These are phyloP conservation scores for Metopolophium dirhodum DNA, from an alignment of 1,140 invertebrate species.

Conservation along the genomic window DNA sequence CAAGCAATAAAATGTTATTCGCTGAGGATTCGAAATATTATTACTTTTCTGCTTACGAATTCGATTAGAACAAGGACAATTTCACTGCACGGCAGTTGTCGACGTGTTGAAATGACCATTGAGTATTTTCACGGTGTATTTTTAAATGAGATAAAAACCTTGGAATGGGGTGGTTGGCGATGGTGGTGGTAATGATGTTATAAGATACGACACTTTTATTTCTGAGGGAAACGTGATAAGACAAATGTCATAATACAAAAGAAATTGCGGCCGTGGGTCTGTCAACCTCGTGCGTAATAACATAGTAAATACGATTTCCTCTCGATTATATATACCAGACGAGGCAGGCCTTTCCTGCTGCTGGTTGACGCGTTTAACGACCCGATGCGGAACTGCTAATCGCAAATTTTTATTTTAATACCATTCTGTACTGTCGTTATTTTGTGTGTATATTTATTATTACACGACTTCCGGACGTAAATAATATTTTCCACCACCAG, in stretches of 20 bases:
- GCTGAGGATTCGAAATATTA: not conserved
- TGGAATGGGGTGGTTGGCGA: not conserved
- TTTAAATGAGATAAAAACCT: not conserved
- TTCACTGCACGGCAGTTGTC: not conserved
- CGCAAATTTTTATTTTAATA: conserved; percentile 18
- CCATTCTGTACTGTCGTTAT: not conserved
- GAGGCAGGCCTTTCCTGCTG: not conserved
- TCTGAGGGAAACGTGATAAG: conserved; percentile 24
- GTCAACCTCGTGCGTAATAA: not conserved
- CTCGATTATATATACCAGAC: not conserved
- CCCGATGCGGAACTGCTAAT: not conserved
- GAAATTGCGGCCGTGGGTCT: not conserved
- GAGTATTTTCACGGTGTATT: not conserved
- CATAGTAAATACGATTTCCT: conserved; percentile 36
- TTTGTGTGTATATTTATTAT: not conserved
- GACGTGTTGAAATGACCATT: not conserved
- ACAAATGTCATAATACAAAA: conserved; percentile 30
- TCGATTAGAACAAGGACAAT: not conserved
- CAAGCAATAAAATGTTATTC: not conserved
- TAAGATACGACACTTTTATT: conserved; percentile 22
- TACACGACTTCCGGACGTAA: not conserved
- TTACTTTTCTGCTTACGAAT: not conserved
- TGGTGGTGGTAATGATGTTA: conserved; percentile 10
- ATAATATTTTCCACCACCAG: not conserved
- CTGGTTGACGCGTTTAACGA: not conserved